These are phyloP conservation scores for Hiodon tergisus DNA, from an alignment of 2,113 vertebrate genomes.

Conservation along the genomic window DNA sequence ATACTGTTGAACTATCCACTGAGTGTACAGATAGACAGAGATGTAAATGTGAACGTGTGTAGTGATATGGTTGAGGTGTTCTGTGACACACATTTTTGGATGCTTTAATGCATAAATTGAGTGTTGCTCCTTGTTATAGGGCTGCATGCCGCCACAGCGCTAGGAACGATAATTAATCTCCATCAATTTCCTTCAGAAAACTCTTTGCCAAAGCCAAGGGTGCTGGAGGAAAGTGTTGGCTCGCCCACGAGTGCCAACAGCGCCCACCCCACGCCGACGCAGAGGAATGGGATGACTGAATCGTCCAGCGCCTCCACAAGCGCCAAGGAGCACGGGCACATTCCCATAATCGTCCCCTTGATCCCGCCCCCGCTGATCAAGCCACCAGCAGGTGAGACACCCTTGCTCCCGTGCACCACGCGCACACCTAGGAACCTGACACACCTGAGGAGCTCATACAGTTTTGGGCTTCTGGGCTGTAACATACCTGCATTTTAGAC, in stretches of 20 bases:
- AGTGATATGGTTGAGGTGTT: no score
- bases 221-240: constrained; percentile 78
- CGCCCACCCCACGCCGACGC: constrained; percentile 77
- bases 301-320: constrained; percentile 75
- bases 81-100: background rate
- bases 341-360: constrained; percentile 93
- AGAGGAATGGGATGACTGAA: constrained; percentile 87
- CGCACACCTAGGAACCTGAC: background rate
- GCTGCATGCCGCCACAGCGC: no score
- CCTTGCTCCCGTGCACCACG: background rate
- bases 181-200: constrained; percentile 73
- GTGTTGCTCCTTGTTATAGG: no score
- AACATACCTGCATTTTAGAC: no score
- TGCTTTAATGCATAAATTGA: background rate
- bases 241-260: constrained; percentile 85
- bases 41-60: no score
- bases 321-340: constrained; percentile 86
- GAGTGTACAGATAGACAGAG: no score
- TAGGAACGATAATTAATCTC: background rate
- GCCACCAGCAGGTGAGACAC: constrained; percentile 86
- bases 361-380: constrained; percentile 96
- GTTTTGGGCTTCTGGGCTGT: no score
- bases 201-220: constrained; percentile 93
- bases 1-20: no score
- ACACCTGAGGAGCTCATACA: background rate